A percentile compares a stretch with the other conserved stretches of the same genome.
phyloP scores from a whole-genome alignment of 2,797 vertebrate genomes.

The Rhinogobio ventralis region DNA sequence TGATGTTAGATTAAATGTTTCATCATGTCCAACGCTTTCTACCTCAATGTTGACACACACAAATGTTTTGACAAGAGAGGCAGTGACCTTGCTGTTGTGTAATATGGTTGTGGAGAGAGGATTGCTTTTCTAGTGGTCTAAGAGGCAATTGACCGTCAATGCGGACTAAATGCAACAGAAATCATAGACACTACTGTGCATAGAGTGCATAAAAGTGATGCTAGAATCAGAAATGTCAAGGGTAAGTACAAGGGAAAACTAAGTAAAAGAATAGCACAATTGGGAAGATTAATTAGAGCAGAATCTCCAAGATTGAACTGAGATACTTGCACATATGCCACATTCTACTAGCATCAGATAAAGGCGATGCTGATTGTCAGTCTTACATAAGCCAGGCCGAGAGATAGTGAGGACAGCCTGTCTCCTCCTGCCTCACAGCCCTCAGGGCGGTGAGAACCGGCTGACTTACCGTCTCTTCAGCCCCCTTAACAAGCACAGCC shows the following conservation, averaged over 20 bases:
- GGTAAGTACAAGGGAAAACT: not conserved
- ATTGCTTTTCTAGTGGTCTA: not conserved
- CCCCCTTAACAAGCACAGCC: constrained; percentile 9
- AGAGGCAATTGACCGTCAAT: not conserved
- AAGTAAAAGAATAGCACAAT: not conserved
- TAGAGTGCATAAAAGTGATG: not conserved
- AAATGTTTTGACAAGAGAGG: constrained; percentile 24
- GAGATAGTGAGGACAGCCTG: constrained; percentile 11
- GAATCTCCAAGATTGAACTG: constrained; percentile 5
- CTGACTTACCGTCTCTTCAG: constrained; percentile 13
- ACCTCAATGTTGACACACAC: not conserved
- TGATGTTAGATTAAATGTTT: not conserved
- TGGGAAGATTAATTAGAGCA: not conserved
- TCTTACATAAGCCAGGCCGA: constrained; percentile 24
- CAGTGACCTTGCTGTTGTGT: constrained; percentile 23
- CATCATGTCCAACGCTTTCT: not conserved
- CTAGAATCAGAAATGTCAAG: not conserved
- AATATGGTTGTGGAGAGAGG: not conserved
- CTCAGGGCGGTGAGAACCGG: not conserved
- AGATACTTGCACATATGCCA: not conserved
- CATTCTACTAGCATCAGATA: constrained; percentile 33
- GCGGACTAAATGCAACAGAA: not conserved
- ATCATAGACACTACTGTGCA: not conserved
- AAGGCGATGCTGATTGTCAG: constrained; percentile 36
- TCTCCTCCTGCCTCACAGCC: constrained; percentile 17